phyloP scores from a whole-genome alignment of 2,113 vertebrate genomes.

The Stegastes partitus region DNA sequence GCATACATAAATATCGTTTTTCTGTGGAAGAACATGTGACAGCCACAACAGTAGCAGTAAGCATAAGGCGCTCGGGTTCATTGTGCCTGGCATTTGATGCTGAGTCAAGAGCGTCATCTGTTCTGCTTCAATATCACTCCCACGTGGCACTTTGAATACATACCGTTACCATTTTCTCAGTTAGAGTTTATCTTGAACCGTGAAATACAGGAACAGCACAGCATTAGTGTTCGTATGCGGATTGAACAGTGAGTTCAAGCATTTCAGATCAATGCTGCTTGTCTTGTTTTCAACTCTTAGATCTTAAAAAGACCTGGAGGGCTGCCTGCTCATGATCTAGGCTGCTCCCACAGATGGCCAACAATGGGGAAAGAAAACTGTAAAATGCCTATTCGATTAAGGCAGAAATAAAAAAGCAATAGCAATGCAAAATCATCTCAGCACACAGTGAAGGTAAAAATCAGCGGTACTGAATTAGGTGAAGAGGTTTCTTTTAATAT shows the following conservation, averaged over 20 bases:
- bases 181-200: background rate
- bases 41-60: slow-evolving; percentile 1
- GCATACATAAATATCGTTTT: background rate
- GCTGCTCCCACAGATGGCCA: slow-evolving; percentile 32
- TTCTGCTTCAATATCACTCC: background rate
- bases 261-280: background rate
- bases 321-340: slow-evolving; percentile 36
- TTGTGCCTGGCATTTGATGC: background rate
- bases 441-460: background rate
- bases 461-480: background rate
- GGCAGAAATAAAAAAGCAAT: background rate
- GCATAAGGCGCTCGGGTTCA: background rate
- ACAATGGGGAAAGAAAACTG: slow-evolving; percentile 1
- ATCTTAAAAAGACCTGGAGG: slow-evolving; percentile 12
- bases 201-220: background rate
- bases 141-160: background rate
- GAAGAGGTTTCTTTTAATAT: background rate
- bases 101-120: background rate
- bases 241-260: slow-evolving; percentile 10
- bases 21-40: background rate
- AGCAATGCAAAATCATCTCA: background rate
- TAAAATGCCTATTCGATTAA: background rate
- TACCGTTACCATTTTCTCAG: slow-evolving; percentile 3
- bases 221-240: slow-evolving; percentile 2
- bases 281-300: slow-evolving; percentile 21